Evolutionary conservation across 92 coral and sea anemone genomes (phyloP).

Genomic region (Porites rus): DNA sequence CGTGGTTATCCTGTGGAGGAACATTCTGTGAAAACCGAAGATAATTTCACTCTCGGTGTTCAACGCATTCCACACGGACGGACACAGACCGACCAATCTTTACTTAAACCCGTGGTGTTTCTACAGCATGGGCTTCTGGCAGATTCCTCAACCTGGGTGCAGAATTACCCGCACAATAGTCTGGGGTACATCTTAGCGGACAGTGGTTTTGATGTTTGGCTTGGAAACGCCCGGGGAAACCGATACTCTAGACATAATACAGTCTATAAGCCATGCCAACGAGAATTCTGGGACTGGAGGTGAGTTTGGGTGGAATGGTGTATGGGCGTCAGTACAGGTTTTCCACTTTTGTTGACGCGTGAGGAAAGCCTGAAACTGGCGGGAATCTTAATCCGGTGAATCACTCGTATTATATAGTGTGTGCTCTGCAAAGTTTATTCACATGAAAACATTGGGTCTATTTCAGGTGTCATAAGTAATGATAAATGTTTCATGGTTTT

Average conservation of each 20-base stretch:
- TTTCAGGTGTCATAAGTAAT: too few species aligned
- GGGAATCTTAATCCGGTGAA: neutral
- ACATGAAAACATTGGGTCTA: too few species aligned
- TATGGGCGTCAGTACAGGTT: too few species aligned
- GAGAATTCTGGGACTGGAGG: conserved; percentile 97
- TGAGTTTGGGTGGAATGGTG: conserved; percentile 24
- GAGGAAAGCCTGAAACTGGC: too few species aligned
- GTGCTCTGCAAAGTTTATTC: too few species aligned
- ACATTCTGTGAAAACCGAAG: conserved; percentile 64
- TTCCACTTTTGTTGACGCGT: too few species aligned
- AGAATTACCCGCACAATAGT: conserved; percentile 73
- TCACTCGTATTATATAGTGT: too few species aligned
- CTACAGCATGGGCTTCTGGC: conserved; percentile 91
- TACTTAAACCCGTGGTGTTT: conserved; percentile 58
- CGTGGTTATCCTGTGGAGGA: conserved; percentile 86
- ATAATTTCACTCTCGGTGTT: conserved; percentile 63
- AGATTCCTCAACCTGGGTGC: conserved; percentile 83
- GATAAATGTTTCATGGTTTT: too few species aligned
- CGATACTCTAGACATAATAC: conserved; percentile 82
- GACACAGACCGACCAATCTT: neutral
- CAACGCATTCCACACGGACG: conserved; percentile 87
- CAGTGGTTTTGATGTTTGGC: conserved; percentile 97
- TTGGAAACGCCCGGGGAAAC: conserved; percentile 95
- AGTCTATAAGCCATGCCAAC: conserved; percentile 63
- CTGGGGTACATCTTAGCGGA: conserved; percentile 94